These are phyloP conservation scores for Pelochelys cantorii DNA, from an alignment of 2,797 vertebrate genomes.

Conservation along the genomic window DNA sequence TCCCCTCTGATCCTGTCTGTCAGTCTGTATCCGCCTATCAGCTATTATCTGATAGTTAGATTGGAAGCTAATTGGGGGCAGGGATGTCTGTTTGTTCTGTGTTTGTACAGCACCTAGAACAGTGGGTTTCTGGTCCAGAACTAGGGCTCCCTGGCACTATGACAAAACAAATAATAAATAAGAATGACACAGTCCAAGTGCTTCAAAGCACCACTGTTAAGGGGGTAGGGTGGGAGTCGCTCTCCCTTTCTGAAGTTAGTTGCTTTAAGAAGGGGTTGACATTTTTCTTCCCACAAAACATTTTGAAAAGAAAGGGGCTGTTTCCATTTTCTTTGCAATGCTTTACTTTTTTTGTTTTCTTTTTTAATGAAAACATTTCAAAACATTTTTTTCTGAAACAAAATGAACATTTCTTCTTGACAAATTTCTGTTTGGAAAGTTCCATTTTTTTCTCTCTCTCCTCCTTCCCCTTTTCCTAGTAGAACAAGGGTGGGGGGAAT, in stretches of 20 bases:
- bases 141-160: not conserved
- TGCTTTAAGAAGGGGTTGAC: not conserved
- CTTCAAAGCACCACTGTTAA: not conserved
- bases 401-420: not conserved
- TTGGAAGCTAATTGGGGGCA: not conserved
- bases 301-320: not conserved
- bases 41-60: not conserved
- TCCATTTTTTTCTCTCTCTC: not conserved
- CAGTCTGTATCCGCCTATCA: rapidly evolving
- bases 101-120: not conserved
- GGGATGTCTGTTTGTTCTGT: not conserved
- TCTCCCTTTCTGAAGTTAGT: not conserved
- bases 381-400: not conserved
- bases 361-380: not conserved
- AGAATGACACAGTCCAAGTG: not conserved
- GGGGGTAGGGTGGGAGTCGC: not conserved
- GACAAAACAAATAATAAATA: not conserved
- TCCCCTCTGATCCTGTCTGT: not conserved
- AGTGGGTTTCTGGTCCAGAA: not conserved
- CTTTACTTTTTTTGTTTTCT: not conserved
- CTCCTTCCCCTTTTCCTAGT: not conserved
- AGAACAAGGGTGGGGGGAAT: not conserved
- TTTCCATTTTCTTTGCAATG: not conserved
- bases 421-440: not conserved
- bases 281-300: not conserved